Evolutionary conservation across 2,888 invertebrate species (phyloP).

Genomic region (Cheilosia impressa): DNA sequence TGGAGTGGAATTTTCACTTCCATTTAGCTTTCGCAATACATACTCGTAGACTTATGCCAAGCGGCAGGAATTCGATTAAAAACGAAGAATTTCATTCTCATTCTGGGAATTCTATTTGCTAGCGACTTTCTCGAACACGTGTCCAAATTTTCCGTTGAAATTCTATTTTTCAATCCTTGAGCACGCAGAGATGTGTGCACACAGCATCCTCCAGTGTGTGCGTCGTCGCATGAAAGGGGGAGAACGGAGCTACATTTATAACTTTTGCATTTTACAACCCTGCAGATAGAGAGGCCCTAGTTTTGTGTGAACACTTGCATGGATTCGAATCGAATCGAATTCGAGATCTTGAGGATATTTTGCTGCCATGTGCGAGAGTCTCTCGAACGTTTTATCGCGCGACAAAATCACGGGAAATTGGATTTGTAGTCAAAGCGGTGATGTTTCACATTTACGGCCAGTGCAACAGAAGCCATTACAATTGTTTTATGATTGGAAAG

Average conservation of each 20-base stretch:
- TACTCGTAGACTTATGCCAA: background rate
- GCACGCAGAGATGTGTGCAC: slow-evolving; percentile 50
- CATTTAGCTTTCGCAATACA: slow-evolving; percentile 13
- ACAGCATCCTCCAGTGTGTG: slow-evolving; percentile 21
- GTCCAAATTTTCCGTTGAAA: slow-evolving; percentile 67
- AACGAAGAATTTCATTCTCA: slow-evolving; percentile 52
- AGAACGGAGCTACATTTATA: slow-evolving; percentile 8
- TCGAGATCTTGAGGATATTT: slow-evolving; percentile 54
- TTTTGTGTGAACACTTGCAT: slow-evolving; percentile 55
- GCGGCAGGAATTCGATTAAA: slow-evolving; percentile 59
- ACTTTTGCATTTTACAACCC: slow-evolving; percentile 39
- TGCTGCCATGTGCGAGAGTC: slow-evolving; percentile 58
- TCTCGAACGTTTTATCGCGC: slow-evolving; percentile 43
- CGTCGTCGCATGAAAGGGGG: slow-evolving; percentile 39
- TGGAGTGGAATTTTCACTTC: slow-evolving; percentile 45
- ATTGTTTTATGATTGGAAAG: slow-evolving; percentile 41
- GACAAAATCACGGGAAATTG: slow-evolving; percentile 60
- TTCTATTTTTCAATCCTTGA: slow-evolving; percentile 67
- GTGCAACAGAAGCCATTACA: slow-evolving; percentile 13
- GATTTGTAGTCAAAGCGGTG: slow-evolving; percentile 30
- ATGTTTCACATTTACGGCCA: slow-evolving; percentile 24
- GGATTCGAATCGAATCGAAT: slow-evolving; percentile 45
- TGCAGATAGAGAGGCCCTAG: slow-evolving; percentile 1
- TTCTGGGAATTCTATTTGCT: slow-evolving; percentile 46
- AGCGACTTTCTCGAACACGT: slow-evolving; percentile 68